A percentile compares a stretch with the other conserved stretches of the same genome.
Conservation (phyloP, 2,888 invertebrate species). For the Leptopilina myrica region DNA sequence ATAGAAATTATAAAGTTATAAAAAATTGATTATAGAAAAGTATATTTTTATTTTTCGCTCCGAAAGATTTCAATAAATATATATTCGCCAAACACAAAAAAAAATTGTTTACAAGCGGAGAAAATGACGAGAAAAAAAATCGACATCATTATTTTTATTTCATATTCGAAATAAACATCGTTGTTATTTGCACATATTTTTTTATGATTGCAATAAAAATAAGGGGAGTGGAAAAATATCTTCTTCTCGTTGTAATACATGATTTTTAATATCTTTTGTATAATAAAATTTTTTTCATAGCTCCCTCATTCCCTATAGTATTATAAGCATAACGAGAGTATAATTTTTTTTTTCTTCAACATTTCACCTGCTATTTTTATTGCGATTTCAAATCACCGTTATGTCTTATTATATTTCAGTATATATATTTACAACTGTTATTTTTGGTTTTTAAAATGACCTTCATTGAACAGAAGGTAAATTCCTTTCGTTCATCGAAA, state of each 20-base stretch:
- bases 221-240: slow-evolving; percentile 19
- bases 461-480: neutral
- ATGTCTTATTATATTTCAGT: slow-evolving; percentile 8
- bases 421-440: slow-evolving; percentile 3
- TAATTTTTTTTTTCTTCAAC: neutral
- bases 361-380: slow-evolving; percentile 29
- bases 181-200: slow-evolving; percentile 12
- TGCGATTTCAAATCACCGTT: slow-evolving; percentile 26
- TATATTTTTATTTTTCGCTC: no score
- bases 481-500: neutral
- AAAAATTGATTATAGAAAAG: no score
- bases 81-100: no score
- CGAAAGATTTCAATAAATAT: no score
- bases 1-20: no score
- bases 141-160: neutral
- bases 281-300: slow-evolving; percentile 19
- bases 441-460: slow-evolving; percentile 7
- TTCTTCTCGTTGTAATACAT: neutral
- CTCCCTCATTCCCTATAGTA: neutral
- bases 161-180: neutral
- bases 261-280: neutral
- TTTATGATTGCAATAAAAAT: neutral
- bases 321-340: neutral
- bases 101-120: neutral
- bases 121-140: neutral